phyloP scores from a whole-genome alignment of 2,888 invertebrate species.

The Dyspetes luteomarginatus region DNA sequence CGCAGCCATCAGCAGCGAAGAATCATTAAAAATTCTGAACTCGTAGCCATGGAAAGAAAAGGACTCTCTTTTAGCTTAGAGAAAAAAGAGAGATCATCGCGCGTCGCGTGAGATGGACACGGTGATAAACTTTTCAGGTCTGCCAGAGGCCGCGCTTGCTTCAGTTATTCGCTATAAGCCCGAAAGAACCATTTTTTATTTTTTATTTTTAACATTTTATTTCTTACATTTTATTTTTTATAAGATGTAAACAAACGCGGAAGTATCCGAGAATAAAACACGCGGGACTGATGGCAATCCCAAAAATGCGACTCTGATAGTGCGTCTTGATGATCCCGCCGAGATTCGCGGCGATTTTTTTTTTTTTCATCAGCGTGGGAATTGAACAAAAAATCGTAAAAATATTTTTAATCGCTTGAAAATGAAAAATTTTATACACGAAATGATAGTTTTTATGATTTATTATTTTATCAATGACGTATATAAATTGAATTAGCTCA shows the following conservation, averaged over 20 bases:
- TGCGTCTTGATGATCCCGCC: background rate
- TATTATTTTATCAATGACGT: no score
- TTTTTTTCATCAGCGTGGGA: no score
- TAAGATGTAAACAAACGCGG: slow-evolving; percentile 66
- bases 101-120: slow-evolving; percentile 57
- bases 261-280: slow-evolving; percentile 60
- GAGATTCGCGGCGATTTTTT: no score
- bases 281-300: slow-evolving; percentile 55
- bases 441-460: no score
- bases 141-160: slow-evolving; percentile 13
- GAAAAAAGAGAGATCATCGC: slow-evolving; percentile 11
- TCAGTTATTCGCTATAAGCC: background rate
- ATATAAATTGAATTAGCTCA: no score
- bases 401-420: no score
- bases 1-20: background rate
- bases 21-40: slow-evolving; percentile 63
- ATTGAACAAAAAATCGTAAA: no score
- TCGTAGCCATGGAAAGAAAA: slow-evolving; percentile 48
- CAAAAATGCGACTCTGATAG: slow-evolving; percentile 19
- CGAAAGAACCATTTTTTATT: background rate
- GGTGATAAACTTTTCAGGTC: slow-evolving; percentile 61
- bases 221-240: slow-evolving; percentile 33
- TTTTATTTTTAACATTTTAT: background rate
- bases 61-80: background rate
- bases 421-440: no score